Evolutionary conservation across 2,113 vertebrate species (phyloP).

Genomic region (Actinemys pallida): DNA sequence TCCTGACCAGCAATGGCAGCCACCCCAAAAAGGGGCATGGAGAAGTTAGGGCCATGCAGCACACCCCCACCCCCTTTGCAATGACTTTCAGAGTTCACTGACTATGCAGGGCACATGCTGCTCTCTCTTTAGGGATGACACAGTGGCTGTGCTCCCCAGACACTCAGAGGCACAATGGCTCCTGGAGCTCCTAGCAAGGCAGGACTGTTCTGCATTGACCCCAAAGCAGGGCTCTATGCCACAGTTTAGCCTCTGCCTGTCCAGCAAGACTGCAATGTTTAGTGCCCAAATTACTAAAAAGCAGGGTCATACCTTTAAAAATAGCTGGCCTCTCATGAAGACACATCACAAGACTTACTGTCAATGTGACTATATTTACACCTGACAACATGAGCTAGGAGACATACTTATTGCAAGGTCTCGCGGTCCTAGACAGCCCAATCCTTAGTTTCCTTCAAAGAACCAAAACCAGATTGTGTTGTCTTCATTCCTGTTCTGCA

Average conservation of each 20-base stretch:
- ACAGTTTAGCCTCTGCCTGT: slow-evolving; percentile 2
- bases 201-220: fast-evolving
- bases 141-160: fast-evolving
- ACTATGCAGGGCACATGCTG: too few relatives aligned
- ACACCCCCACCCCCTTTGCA: not conserved
- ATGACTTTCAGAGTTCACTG: not conserved
- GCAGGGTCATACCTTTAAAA: slow-evolving; percentile 50
- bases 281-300: slow-evolving; percentile 28
- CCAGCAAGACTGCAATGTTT: not conserved
- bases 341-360: slow-evolving; percentile 30
- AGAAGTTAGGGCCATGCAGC: slow-evolving; percentile 31
- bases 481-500: slow-evolving; percentile 52
- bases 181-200: not conserved
- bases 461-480: not conserved
- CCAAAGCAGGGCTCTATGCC: not conserved
- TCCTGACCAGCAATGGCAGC: slow-evolving; percentile 19
- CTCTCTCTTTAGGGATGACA: not conserved
- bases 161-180: not conserved
- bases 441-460: slow-evolving; percentile 60
- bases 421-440: slow-evolving; percentile 45
- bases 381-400: slow-evolving; percentile 45
- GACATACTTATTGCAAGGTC: slow-evolving; percentile 38
- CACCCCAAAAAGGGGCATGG: slow-evolving; percentile 65
- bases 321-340: slow-evolving; percentile 41
- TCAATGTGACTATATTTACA: slow-evolving; percentile 49